These are phyloP conservation scores for Calidris pygmaea DNA, from an alignment of 2,113 vertebrate species.

Conservation along the genomic window DNA sequence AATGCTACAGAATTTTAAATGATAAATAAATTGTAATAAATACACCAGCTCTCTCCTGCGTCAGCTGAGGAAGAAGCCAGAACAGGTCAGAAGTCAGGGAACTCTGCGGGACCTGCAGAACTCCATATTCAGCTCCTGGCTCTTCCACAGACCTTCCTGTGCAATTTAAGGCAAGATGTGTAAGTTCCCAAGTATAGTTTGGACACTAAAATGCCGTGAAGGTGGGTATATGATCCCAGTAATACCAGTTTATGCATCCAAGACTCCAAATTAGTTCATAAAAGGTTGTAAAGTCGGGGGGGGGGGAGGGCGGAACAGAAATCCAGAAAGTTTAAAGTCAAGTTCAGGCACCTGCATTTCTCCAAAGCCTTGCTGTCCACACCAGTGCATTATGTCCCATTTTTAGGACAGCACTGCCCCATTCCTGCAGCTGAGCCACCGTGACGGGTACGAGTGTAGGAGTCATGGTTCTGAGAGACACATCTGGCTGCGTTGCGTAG, in stretches of 20 bases:
- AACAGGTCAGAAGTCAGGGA: not conserved
- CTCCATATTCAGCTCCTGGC: not conserved
- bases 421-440: not conserved
- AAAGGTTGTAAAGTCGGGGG: not conserved
- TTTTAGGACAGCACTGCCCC: not conserved
- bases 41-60: not conserved
- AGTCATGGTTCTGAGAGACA: not conserved
- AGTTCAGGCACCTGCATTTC: not conserved
- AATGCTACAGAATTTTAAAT: not conserved
- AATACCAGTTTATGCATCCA: not conserved
- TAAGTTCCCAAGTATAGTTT: not conserved
- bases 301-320: rapidly evolving
- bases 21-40: not conserved
- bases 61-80: not conserved
- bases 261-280: not conserved
- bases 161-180: not conserved
- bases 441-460: not conserved
- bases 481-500: not conserved
- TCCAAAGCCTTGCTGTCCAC: not conserved
- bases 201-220: not conserved
- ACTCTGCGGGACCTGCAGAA: not conserved
- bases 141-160: not conserved
- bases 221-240: not conserved
- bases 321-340: not conserved
- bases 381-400: not conserved